phyloP scores from a whole-genome alignment of 2,888 invertebrate species.

The Brenthis hecate region DNA sequence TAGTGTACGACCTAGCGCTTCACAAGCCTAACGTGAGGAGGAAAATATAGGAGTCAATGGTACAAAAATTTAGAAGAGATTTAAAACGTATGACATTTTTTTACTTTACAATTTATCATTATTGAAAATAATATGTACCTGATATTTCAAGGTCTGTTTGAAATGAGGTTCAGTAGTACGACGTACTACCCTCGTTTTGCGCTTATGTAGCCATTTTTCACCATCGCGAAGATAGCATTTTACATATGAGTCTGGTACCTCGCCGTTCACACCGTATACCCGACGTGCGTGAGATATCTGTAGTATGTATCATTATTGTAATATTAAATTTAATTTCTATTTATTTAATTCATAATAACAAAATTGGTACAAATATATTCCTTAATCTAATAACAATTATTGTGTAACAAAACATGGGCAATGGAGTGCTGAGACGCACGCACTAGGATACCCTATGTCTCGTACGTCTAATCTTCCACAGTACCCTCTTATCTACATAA shows the following conservation, averaged over 20 bases:
- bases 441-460: too few relatives aligned
- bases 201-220: conserved; percentile 93
- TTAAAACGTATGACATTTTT: too few relatives aligned
- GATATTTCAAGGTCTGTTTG: conserved; percentile 94
- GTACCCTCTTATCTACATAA: too few relatives aligned
- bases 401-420: too few relatives aligned
- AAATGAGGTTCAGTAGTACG: conserved; percentile 93
- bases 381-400: too few relatives aligned
- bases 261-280: conserved; percentile 84
- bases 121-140: conserved; percentile 57
- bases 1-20: conserved; percentile 90
- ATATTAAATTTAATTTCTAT: neutral
- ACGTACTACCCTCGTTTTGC: conserved; percentile 93
- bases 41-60: too few relatives aligned
- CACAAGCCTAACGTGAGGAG: conserved; percentile 79
- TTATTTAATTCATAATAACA: too few relatives aligned
- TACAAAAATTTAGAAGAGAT: too few relatives aligned
- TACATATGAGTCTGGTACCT: conserved; percentile 94
- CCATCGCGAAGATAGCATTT: conserved; percentile 96
- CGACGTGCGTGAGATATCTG: conserved; percentile 76
- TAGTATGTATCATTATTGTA: neutral
- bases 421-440: too few relatives aligned
- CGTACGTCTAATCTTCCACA: too few relatives aligned
- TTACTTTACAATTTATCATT: neutral
- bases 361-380: too few relatives aligned